Percentiles rank a stretch among this genome's conserved stretches.
These are phyloP conservation scores for Saguinus imperator DNA, from an alignment of 2,113 vertebrate species.

Conservation along the genomic window DNA sequence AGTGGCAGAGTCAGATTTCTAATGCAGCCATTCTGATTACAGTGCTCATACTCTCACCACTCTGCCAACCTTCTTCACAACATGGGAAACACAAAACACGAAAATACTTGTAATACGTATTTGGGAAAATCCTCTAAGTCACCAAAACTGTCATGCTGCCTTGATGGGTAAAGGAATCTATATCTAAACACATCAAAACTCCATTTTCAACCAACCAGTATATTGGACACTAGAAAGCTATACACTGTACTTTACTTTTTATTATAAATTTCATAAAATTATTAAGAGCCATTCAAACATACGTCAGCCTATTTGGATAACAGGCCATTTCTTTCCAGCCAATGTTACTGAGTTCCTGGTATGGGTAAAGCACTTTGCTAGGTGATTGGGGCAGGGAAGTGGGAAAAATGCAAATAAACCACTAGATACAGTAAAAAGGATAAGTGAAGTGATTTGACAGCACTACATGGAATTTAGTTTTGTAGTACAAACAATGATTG, in stretches of 20 bases:
- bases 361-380: background rate
- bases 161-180: background rate
- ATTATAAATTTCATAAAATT: background rate
- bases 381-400: background rate
- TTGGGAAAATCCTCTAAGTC: background rate
- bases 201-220: background rate
- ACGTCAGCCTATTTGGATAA: background rate
- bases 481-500: background rate
- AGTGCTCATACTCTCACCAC: too few relatives aligned
- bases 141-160: background rate
- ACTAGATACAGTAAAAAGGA: background rate
- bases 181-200: background rate
- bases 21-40: background rate
- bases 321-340: background rate
- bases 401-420: background rate
- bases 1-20: background rate
- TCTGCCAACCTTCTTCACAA: background rate
- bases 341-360: background rate
- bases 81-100: background rate
- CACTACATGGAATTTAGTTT: background rate
- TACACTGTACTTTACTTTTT: background rate
- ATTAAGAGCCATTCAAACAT: background rate
- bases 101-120: background rate
- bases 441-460: background rate
- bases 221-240: background rate